Percentiles rank a stretch among this genome's conserved stretches.
Evolutionary conservation across 2,888 invertebrate genomes (phyloP).

Genomic region (Cyaniris semiargus): DNA sequence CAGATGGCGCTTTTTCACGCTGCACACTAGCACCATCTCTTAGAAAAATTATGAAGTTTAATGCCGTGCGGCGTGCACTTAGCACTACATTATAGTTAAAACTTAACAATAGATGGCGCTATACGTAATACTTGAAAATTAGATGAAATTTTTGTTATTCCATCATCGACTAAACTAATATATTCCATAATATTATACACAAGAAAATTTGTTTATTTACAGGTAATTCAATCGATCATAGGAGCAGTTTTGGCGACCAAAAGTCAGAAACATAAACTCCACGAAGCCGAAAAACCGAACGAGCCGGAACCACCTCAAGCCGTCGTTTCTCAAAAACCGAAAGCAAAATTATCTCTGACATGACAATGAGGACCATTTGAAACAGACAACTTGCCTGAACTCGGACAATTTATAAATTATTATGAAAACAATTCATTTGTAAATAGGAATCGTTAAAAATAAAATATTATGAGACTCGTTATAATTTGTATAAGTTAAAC

Average conservation of each 20-base stretch:
- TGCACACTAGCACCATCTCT: not conserved
- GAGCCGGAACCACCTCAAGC: not conserved
- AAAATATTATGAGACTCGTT: slow-evolving; percentile 43
- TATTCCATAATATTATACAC: not conserved
- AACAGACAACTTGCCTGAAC: slow-evolving; percentile 7
- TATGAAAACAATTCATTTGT: slow-evolving; percentile 40
- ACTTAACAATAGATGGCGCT: slow-evolving; percentile 8
- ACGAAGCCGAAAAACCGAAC: not conserved
- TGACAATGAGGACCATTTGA: not conserved
- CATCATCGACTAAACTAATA: no score
- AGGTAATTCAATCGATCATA: slow-evolving; percentile 22
- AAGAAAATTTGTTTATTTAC: slow-evolving; percentile 2
- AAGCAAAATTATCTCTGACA: slow-evolving; percentile 16
- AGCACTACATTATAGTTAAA: not conserved
- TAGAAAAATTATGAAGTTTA: not conserved
- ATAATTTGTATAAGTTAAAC: not conserved
- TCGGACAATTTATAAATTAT: slow-evolving; percentile 28
- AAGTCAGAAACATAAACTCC: not conserved
- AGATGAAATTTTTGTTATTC: no score
- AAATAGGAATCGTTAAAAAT: slow-evolving; percentile 45
- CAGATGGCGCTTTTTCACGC: not conserved
- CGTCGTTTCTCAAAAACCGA: slow-evolving; percentile 2
- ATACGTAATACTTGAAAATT: not conserved
- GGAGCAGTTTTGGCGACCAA: slow-evolving; percentile 8
- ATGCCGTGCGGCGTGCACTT: not conserved